Percentiles rank a stretch among this genome's conserved stretches.
Conservation (phyloP, 2,888 invertebrate species). For the Adelognathus sp. region DNA sequence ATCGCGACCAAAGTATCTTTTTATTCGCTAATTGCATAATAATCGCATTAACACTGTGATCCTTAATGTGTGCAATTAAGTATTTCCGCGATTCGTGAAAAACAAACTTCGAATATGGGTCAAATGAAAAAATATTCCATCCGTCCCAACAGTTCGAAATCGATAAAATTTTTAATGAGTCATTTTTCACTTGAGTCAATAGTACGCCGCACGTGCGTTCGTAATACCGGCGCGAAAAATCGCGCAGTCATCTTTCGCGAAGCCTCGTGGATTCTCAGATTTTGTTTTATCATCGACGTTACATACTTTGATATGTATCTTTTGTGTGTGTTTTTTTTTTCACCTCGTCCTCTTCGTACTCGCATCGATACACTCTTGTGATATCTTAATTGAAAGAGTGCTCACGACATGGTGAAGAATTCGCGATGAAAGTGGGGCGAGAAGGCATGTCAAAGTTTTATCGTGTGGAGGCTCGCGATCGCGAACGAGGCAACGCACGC, state of each 20-base stretch:
- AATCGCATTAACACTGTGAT: not conserved
- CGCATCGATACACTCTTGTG: not conserved
- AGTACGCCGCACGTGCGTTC: not conserved
- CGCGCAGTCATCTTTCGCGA: not conserved
- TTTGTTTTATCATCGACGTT: not conserved
- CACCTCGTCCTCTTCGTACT: no score
- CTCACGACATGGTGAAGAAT: constrained; percentile 8
- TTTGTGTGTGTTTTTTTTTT: not conserved
- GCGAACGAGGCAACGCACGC: constrained; percentile 37
- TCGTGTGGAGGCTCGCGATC: constrained; percentile 35
- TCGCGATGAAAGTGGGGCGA: constrained; percentile 11
- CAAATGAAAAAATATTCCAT: constrained; percentile 14
- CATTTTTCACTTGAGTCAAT: not conserved
- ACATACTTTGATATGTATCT: not conserved
- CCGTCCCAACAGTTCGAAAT: not conserved
- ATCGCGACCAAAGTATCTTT: not conserved
- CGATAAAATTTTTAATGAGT: not conserved
- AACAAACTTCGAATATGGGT: not conserved
- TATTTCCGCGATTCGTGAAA: not conserved
- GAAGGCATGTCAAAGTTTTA: constrained; percentile 34
- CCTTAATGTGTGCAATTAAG: not conserved
- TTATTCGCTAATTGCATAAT: not conserved
- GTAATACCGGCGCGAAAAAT: not conserved
- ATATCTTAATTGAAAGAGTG: not conserved
- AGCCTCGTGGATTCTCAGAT: not conserved